Percentiles rank a stretch among this genome's conserved stretches.
Conservation (phyloP, 2,888 invertebrate species). For the Plutella xylostella region DNA sequence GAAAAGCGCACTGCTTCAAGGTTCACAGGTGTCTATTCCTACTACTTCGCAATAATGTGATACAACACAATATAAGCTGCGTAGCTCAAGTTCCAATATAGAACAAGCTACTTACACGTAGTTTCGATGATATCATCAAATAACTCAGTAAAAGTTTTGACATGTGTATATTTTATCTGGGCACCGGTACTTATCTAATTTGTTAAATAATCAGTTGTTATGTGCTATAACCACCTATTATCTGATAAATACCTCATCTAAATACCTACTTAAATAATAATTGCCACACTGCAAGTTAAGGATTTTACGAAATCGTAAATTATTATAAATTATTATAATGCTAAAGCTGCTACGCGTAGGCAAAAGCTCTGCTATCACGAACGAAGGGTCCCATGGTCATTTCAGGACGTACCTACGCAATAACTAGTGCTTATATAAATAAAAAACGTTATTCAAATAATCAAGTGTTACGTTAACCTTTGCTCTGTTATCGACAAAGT, state of each 20-base stretch:
- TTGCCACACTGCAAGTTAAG: neutral
- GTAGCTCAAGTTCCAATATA: too few species aligned
- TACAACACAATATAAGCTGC: too few species aligned
- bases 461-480: conserved; percentile 49
- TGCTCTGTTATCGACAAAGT: conserved; percentile 52
- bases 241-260: neutral
- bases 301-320: neutral
- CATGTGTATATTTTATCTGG: too few species aligned
- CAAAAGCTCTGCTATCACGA: neutral
- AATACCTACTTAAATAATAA: neutral
- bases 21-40: too few species aligned
- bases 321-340: neutral
- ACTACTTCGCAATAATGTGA: too few species aligned
- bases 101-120: too few species aligned
- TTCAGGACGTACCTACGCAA: neutral
- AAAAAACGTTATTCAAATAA: neutral
- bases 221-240: too few species aligned
- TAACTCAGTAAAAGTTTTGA: too few species aligned
- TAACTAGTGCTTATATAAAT: neutral
- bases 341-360: neutral
- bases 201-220: too few species aligned
- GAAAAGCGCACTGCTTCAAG: too few species aligned
- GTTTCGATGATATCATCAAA: too few species aligned
- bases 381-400: neutral
- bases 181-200: too few species aligned